Evolutionary conservation across 2,797 vertebrate species (phyloP), one percentile per base, ranked within the genome.

Genomic region (Oceanodroma leucorhoa): DNA sequence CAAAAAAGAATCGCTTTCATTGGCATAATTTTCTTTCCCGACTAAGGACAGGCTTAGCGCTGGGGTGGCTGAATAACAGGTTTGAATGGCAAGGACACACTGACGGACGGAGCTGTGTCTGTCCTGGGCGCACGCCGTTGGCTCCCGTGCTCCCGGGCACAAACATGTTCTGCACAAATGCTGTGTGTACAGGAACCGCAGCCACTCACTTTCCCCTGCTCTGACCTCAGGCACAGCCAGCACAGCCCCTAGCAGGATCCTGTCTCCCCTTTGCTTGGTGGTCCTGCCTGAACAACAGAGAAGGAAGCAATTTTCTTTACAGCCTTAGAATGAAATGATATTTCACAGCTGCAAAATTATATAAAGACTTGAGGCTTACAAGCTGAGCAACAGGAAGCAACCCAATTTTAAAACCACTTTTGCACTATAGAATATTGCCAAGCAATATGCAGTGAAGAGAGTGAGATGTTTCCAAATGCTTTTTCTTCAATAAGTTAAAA

Each of bases 341-440:
- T 67, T 89, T 92, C 67, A 58, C 86, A 92, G 67, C 64, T 92
- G 90, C 60, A 85, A 61, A 87, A 78, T 78, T 75, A 20, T 69
- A 41, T 18, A 53, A 66, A 61, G 20, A 6, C 78, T 65, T 45
- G 38, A 83, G 38, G 26, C 41, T 90, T 36, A 58, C 38, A 77
- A 71, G 29, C n/a, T 10, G 50, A 92, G 61, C 41, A 89, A 83
- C 16, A 77, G 88, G 67, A 92, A 77, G n/a, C 5, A 90, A 73
- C 24, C 32, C 53, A 57, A 67, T 77, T 95, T 90, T 38, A 67
- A 95, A 91, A 40, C 8, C 8, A 5, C 75, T 80, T 79, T 72
- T 93, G 24, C 51, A 11, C 40, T 76, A 22, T 14, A 83, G 69
- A 73, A 88, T 88, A 75, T 58, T 83, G 72, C 64, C 75, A 93